Base-by-base conservation (phyloP, 2,888 invertebrate genomes). In the Gymnocheta viridis region DNA sequence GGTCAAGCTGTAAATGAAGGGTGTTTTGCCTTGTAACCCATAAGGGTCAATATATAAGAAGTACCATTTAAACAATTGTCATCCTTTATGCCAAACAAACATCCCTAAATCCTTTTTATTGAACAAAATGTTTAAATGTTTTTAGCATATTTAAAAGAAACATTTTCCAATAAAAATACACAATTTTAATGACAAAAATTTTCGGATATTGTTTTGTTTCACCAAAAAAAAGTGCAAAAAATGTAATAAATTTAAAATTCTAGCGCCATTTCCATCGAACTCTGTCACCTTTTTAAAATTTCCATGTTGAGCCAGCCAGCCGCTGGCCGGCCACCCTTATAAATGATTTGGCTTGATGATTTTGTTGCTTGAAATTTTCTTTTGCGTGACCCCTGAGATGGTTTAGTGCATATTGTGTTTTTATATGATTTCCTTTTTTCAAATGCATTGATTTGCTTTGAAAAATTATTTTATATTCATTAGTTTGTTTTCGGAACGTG, bases 311-410 rank as follows among this genome's bases (percentile, higher is more conserved):
- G 10, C n/a, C n/a, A n/a, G 7, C 32, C 86, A 86, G 80, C 85
- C 86, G 87, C 82, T 76, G 35, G 54, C 19, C n/a, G 35, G 54
- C 85, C 85, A 86, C 85, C 86, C 87, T 82, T 86, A 85, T 86
- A 78, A 41, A 49, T 70, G 67, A 67, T 51, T 22, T 38, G n/a
- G 35, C 35, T 22, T n/a, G 58, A 44, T 54, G 58, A 74, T 73
- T 77, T 78, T 74, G 72, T 86, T 84, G 62, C 67, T 74, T 67
- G 35, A 69, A 56, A 73, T 67, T 79, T 86, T 86, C 87, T 87
- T 87, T 86, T 78, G 82, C 83, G 73, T 87, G 87, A 87, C 87
- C 87, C 86, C 86, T 86, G 86, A 86, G 84, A 82, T 62, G 41
- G 64, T 58, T n/a, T 47, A 0, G 49, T n/a, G n/a, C n/a, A n/a